Conservation (phyloP, 2,113 vertebrate genomes). For the Rhinoptilus africanus region DNA sequence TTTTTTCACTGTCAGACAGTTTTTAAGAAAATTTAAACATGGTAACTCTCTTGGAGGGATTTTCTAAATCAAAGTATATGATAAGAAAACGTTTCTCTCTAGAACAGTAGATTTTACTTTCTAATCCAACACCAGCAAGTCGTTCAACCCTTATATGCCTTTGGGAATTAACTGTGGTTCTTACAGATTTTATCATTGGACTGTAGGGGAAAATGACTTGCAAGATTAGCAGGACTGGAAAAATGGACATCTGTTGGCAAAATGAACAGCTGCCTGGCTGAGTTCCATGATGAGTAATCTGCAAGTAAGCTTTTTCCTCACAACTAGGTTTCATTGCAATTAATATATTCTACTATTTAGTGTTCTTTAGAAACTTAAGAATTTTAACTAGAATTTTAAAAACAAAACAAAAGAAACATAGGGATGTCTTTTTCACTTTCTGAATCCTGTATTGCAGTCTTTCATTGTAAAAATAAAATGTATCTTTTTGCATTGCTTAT, state of each 20-base stretch:
- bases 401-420: neutral
- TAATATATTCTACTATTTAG: neutral
- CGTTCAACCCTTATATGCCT: neutral
- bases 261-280: neutral
- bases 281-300: neutral
- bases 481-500: neutral
- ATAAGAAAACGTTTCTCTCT: neutral
- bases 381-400: neutral
- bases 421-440: neutral
- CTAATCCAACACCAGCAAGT: neutral
- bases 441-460: neutral
- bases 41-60: neutral
- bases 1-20: neutral
- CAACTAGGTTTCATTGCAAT: neutral
- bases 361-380: neutral
- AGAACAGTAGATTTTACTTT: neutral
- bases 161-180: neutral
- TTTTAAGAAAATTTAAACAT: neutral
- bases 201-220: neutral
- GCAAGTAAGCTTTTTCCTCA: neutral
- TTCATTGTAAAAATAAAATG: neutral
- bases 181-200: neutral
- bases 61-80: neutral
- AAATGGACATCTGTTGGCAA: constrained; percentile 34
- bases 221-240: constrained; percentile 5